These are phyloP conservation scores for Panorpa germanica DNA, from an alignment of 2,888 invertebrate species.

Conservation along the genomic window DNA sequence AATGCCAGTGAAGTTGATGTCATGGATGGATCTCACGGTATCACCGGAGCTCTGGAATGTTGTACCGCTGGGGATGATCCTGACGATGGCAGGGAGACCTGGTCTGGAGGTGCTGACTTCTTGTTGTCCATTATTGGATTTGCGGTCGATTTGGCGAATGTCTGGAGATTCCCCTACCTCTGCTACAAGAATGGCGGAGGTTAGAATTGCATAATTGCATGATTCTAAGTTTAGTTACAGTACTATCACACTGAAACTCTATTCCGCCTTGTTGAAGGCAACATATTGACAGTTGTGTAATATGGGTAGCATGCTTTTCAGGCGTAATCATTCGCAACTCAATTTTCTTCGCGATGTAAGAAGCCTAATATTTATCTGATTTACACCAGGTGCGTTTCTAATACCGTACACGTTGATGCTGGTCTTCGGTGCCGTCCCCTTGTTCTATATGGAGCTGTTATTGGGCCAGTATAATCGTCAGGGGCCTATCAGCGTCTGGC, in stretches of 20 bases:
- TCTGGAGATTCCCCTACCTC: slow-evolving; percentile 91
- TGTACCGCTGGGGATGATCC: no score
- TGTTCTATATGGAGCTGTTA: slow-evolving; percentile 64
- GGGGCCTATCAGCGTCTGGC: slow-evolving; percentile 65
- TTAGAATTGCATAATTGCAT: slow-evolving; percentile 39
- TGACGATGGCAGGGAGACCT: slow-evolving; percentile 62
- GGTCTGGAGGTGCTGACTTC: slow-evolving; percentile 94
- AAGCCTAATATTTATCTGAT: slow-evolving; percentile 5
- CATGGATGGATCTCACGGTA: no score
- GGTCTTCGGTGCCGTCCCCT: slow-evolving; percentile 53
- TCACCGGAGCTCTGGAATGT: no score
- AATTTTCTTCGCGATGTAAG: slow-evolving; percentile 7
- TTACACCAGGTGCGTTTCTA: slow-evolving; percentile 45
- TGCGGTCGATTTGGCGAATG: slow-evolving; percentile 93
- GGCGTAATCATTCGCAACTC: not conserved
- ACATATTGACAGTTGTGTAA: no score
- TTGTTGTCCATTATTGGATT: slow-evolving; percentile 93
- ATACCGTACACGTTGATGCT: slow-evolving; percentile 60
- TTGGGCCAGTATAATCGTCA: slow-evolving; percentile 59
- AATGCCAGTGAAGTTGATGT: no score
- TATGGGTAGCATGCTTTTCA: no score
- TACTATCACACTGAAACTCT: no score
- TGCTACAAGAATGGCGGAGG: slow-evolving; percentile 94
- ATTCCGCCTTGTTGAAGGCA: no score
- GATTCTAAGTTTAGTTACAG: no score